phyloP scores from a whole-genome alignment of 2,113 vertebrate species.

The Pipra filicauda region DNA sequence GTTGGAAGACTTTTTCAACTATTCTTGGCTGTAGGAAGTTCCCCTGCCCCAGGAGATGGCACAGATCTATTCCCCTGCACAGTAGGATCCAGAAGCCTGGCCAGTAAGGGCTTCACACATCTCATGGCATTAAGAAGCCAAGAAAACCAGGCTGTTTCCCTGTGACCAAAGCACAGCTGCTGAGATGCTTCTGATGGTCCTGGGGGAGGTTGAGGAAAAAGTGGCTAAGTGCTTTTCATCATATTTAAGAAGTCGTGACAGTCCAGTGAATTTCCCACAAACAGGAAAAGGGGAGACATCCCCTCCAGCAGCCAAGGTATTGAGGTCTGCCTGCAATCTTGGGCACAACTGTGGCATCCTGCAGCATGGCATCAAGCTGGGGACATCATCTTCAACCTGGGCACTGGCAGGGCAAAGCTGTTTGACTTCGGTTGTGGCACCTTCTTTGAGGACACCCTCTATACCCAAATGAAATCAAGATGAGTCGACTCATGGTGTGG shows the following conservation, averaged over 20 bases:
- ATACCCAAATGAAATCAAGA: background rate
- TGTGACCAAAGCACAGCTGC: background rate
- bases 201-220: background rate
- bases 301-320: background rate
- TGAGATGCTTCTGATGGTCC: background rate
- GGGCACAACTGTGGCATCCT: background rate
- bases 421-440: background rate
- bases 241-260: background rate
- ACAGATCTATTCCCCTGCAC: conserved; percentile 84
- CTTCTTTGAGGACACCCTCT: background rate
- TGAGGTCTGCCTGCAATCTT: background rate
- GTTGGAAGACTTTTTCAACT: conserved; percentile 87
- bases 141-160: background rate
- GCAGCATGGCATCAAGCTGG: background rate
- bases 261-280: background rate
- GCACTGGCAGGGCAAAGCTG: background rate
- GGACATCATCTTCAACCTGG: background rate
- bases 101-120: conserved; percentile 28
- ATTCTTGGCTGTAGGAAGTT: conserved; percentile 84
- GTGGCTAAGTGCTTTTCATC: background rate
- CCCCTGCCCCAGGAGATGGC: conserved; percentile 58
- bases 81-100: conserved; percentile 78
- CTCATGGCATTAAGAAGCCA: background rate
- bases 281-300: background rate
- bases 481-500: background rate